Evolutionary conservation across 2,113 vertebrate species (phyloP).

Genomic region (Acrocephalus arundinaceus): DNA sequence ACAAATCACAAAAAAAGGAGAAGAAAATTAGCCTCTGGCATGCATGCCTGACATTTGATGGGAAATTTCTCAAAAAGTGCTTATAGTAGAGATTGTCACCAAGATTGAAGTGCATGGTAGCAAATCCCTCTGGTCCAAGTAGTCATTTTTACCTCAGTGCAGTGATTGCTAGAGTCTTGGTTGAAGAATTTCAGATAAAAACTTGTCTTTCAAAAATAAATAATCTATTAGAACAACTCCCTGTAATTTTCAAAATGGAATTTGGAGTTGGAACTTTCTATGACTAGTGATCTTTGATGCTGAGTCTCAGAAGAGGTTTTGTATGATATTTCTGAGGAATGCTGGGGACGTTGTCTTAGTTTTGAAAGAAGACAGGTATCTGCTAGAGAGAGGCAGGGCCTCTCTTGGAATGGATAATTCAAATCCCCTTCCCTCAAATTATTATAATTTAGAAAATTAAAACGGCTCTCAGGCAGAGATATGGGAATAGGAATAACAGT

Average conservation of each 20-base stretch:
- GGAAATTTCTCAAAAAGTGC: constrained; percentile 24
- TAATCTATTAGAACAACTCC: background rate
- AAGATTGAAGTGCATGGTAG: background rate
- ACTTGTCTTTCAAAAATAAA: background rate
- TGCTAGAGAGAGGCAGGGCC: too few species aligned
- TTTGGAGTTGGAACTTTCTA: background rate
- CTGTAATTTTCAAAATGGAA: constrained; percentile 12
- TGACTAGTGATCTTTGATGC: background rate
- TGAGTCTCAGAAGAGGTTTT: background rate
- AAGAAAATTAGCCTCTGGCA: background rate
- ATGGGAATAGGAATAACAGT: too few species aligned
- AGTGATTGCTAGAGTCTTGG: background rate
- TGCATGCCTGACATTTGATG: background rate
- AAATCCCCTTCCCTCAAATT: too few species aligned
- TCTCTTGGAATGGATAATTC: too few species aligned
- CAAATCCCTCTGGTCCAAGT: background rate
- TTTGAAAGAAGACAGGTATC: too few species aligned
- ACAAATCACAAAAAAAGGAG: background rate
- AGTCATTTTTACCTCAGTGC: background rate
- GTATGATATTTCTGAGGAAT: background rate
- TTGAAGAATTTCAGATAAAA: constrained; percentile 6
- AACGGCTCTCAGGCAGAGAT: too few species aligned
- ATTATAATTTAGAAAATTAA: too few species aligned
- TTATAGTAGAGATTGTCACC: background rate
- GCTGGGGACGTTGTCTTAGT: too few species aligned